Evolutionary conservation across 2,797 vertebrate species (phyloP).

Genomic region (Jordanella pulchra): DNA sequence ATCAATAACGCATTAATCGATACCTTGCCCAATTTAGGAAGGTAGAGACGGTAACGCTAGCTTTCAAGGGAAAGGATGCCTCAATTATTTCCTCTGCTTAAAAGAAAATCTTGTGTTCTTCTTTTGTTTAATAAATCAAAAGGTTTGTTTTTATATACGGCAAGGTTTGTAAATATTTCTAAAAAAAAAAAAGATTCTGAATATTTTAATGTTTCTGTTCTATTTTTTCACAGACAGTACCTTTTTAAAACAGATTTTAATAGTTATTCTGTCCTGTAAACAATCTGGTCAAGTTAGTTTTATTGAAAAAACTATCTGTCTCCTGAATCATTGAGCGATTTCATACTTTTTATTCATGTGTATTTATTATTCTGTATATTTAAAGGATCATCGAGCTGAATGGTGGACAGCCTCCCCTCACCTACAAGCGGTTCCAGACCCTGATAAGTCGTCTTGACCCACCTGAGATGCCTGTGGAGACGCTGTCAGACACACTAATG

Average conservation of each 20-base stretch:
- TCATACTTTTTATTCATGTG: not conserved
- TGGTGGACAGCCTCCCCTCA: slow-evolving; percentile 80
- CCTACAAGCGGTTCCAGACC: slow-evolving; percentile 85
- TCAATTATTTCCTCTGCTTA: no score
- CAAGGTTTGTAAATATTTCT: no score
- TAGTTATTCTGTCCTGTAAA: not conserved
- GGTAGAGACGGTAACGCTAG: no score
- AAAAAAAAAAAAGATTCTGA: no score
- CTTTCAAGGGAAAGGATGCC: no score
- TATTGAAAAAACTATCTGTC: no score
- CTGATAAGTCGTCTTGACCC: slow-evolving; percentile 81
- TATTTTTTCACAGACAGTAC: not conserved
- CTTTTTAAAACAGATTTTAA: not conserved
- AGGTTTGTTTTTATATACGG: not conserved
- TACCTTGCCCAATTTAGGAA: no score
- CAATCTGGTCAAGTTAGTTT: no score
- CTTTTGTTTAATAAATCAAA: not conserved
- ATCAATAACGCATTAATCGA: no score
- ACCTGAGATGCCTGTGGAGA: slow-evolving; percentile 79
- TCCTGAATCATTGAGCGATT: not conserved
- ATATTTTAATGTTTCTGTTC: no score
- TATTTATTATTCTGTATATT: not conserved
- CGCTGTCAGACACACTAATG: slow-evolving; percentile 72
- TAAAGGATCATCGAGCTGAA: slow-evolving; percentile 82
- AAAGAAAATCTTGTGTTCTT: not conserved